phyloP scores from a whole-genome alignment of 1,140 invertebrate genomes.

The Conopomorpha cramerella region DNA sequence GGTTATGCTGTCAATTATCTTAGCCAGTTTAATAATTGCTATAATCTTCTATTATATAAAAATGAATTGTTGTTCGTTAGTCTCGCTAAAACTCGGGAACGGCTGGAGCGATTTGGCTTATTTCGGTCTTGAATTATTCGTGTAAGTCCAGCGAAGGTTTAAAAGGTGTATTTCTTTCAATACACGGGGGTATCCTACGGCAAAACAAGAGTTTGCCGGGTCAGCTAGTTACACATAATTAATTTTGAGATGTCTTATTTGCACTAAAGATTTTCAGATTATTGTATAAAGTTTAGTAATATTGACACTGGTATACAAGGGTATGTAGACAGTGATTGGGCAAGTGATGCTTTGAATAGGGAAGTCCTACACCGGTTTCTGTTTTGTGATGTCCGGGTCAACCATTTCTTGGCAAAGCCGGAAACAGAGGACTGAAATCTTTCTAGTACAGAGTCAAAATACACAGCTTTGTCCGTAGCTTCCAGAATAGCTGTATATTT shows the following conservation, averaged over 20 bases:
- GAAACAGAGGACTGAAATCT: constrained; percentile 27
- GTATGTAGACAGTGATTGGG: constrained; percentile 28
- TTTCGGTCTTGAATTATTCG: no score
- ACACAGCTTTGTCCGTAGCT: constrained; percentile 18
- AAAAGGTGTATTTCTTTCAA: no score
- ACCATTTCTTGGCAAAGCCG: constrained; percentile 18
- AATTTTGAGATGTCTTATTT: background rate
- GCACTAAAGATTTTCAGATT: background rate
- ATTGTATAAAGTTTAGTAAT: background rate
- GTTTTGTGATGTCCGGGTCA: constrained; percentile 12
- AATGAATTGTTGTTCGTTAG: no score
- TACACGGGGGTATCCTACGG: no score
- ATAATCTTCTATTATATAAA: background rate
- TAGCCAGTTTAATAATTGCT: background rate
- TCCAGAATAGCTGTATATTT: constrained; percentile 15
- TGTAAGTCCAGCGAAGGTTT: no score
- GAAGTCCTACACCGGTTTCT: constrained; percentile 28
- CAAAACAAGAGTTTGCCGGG: no score
- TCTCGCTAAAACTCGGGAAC: no score
- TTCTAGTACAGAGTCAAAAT: constrained; percentile 39
- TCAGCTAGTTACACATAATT: no score
- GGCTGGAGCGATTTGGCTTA: no score
- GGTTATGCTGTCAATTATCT: background rate
- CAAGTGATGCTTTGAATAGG: constrained; percentile 9
- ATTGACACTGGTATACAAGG: constrained; percentile 7